A percentile compares a stretch with the other conserved stretches of the same genome.
These are phyloP conservation scores for Pangasius macronema DNA, from an alignment of 2,797 vertebrate species.

Conservation along the genomic window DNA sequence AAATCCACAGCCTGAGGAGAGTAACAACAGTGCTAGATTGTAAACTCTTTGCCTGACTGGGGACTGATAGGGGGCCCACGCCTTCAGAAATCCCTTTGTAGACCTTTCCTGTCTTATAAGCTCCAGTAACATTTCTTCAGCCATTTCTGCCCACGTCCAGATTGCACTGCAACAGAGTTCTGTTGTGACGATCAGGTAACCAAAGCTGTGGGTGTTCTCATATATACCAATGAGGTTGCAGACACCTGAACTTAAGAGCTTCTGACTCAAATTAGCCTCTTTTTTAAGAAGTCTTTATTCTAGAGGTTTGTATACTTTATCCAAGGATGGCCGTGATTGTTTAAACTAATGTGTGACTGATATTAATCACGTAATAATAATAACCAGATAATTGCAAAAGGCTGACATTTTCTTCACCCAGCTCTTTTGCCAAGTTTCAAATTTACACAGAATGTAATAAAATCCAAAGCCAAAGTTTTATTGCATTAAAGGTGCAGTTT, in stretches of 20 bases:
- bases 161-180: neutral
- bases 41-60: neutral
- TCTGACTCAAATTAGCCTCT: conserved; percentile 15
- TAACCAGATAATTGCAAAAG: conserved; percentile 11
- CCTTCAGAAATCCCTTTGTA: conserved; percentile 1
- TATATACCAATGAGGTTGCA: neutral
- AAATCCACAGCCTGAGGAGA: neutral
- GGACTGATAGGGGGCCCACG: neutral
- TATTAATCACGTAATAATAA: conserved; percentile 14
- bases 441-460: conserved; percentile 16
- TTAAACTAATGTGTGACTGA: conserved; percentile 7
- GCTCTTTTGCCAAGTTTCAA: neutral
- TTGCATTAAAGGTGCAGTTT: conserved; percentile 17
- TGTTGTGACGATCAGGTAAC: neutral
- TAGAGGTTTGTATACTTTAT: neutral
- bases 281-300: neutral
- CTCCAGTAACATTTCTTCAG: neutral
- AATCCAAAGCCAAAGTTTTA: neutral
- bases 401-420: neutral
- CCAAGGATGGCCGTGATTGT: neutral
- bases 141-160: neutral
- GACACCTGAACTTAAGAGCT: conserved; percentile 15
- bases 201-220: neutral
- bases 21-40: neutral
- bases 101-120: neutral